These are phyloP conservation scores for Seriola aureovittata DNA, from an alignment of 2,113 vertebrate genomes.

Conservation along the genomic window DNA sequence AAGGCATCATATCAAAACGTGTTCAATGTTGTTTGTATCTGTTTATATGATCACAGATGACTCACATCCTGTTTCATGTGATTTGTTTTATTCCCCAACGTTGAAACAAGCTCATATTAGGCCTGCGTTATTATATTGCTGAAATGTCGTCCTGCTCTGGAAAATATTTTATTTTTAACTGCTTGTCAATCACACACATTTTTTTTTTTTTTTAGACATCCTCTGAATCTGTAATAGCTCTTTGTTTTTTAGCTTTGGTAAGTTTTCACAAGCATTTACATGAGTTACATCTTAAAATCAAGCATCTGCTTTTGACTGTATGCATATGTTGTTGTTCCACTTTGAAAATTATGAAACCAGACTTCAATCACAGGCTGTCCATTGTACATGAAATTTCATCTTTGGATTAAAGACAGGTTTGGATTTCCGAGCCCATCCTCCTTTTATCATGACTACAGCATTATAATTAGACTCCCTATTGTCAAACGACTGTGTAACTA, in stretches of 20 bases:
- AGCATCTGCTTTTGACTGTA: constrained; percentile 81
- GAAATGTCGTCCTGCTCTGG: constrained; percentile 19
- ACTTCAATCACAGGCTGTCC: constrained; percentile 82
- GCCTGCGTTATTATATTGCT: constrained; percentile 33
- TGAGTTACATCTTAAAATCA: constrained; percentile 75
- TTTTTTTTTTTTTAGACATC: constrained; percentile 15
- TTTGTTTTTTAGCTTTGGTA: constrained; percentile 67
- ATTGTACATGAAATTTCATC: constrained; percentile 76
- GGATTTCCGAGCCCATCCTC: constrained; percentile 69
- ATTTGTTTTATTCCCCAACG: constrained; percentile 13
- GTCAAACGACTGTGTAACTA: constrained; percentile 69
- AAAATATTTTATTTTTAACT: constrained; percentile 58
- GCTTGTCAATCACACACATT: constrained; percentile 66
- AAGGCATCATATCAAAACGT: neutral
- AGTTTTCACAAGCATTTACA: constrained; percentile 72
- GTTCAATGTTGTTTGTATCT: constrained; percentile 37
- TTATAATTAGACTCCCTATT: constrained; percentile 80
- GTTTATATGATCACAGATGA: constrained; percentile 54
- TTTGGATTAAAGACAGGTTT: constrained; percentile 83
- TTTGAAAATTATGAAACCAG: constrained; percentile 78
- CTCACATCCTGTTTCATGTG: constrained; percentile 21
- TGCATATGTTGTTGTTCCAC: constrained; percentile 77
- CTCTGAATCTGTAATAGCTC: constrained; percentile 56
- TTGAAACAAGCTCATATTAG: constrained; percentile 45
- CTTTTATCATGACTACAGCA: constrained; percentile 74